Evolutionary conservation across 2,797 vertebrate genomes (phyloP).

Genomic region (Gymnoscopelus microlampas): DNA sequence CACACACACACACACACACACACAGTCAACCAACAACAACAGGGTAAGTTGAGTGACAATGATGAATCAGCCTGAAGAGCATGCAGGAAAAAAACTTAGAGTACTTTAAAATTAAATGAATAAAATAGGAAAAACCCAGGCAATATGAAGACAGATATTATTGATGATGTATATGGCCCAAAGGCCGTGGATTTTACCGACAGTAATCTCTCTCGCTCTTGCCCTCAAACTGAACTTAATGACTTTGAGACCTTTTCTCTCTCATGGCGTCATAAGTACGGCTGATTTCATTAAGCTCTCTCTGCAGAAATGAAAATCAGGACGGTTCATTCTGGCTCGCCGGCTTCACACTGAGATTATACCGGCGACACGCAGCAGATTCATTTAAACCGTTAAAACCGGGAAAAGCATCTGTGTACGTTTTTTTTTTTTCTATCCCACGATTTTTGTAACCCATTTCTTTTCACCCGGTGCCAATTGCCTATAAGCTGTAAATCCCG

Average conservation of each 20-base stretch:
- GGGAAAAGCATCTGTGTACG: too few relatives aligned
- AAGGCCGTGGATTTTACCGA: constrained; percentile 13
- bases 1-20: too few relatives aligned
- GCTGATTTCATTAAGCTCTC: constrained; percentile 52
- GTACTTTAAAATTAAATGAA: not conserved
- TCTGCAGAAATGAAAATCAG: constrained; percentile 52
- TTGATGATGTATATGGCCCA: not conserved
- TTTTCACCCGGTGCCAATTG: too few relatives aligned
- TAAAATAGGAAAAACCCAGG: too few relatives aligned
- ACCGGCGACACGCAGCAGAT: constrained; percentile 51
- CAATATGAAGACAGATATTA: too few relatives aligned
- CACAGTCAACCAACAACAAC: too few relatives aligned
- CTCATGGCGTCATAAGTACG: constrained; percentile 32
- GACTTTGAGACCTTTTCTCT: constrained; percentile 29
- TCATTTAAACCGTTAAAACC: constrained; percentile 48
- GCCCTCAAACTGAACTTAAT: constrained; percentile 32
- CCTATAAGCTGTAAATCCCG: too few relatives aligned
- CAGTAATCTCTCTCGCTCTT: not conserved
- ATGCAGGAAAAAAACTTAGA: too few relatives aligned
- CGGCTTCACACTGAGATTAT: too few relatives aligned
- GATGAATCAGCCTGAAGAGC: constrained; percentile 18
- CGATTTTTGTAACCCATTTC: too few relatives aligned
- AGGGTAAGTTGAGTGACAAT: not conserved
- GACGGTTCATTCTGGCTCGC: constrained; percentile 42
- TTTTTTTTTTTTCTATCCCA: too few relatives aligned